A percentile compares a stretch with the other conserved stretches of the same genome.
Conservation (phyloP, 2,113 vertebrate genomes). For the Nannospalax galili region DNA sequence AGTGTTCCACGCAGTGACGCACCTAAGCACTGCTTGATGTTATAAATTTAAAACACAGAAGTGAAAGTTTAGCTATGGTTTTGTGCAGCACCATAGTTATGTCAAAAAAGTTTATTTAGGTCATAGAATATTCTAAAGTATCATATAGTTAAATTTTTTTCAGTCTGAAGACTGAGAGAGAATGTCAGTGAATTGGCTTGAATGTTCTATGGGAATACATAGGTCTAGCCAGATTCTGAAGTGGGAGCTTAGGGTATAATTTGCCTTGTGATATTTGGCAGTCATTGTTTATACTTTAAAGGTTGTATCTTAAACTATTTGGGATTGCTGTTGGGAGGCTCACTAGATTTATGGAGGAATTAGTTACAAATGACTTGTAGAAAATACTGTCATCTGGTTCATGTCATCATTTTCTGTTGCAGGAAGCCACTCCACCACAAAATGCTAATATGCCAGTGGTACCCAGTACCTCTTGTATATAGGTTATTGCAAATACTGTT, state of each 20-base stretch:
- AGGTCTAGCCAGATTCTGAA: constrained; percentile 84
- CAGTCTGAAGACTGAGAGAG: constrained; percentile 77
- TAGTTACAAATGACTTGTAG: constrained; percentile 86
- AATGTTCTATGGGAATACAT: constrained; percentile 82
- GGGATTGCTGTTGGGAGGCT: constrained; percentile 86
- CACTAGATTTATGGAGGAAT: constrained; percentile 85
- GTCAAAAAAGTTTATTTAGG: constrained; percentile 83
- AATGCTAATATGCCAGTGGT: constrained; percentile 90
- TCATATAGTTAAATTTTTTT: constrained; percentile 81
- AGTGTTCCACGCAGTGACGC: constrained; percentile 68
- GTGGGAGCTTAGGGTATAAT: constrained; percentile 85
- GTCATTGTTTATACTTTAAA: constrained; percentile 85
- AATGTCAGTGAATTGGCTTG: constrained; percentile 81
- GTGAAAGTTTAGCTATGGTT: constrained; percentile 82
- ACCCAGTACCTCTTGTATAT: constrained; percentile 93
- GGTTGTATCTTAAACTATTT: constrained; percentile 84
- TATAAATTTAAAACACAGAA: constrained; percentile 81
- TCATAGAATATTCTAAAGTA: constrained; percentile 81
- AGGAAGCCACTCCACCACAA: constrained; percentile 87
- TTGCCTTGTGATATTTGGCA: constrained; percentile 85
- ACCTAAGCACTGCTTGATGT: constrained; percentile 75
- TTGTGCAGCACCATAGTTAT: constrained; percentile 84
- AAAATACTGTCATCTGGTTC: constrained; percentile 84
- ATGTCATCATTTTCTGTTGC: constrained; percentile 88
- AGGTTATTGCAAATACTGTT: constrained; percentile 94